Evolutionary conservation across 2,888 invertebrate genomes (phyloP), one percentile per base, ranked within the genome.

Genomic region (Orthosia gracilis): DNA sequence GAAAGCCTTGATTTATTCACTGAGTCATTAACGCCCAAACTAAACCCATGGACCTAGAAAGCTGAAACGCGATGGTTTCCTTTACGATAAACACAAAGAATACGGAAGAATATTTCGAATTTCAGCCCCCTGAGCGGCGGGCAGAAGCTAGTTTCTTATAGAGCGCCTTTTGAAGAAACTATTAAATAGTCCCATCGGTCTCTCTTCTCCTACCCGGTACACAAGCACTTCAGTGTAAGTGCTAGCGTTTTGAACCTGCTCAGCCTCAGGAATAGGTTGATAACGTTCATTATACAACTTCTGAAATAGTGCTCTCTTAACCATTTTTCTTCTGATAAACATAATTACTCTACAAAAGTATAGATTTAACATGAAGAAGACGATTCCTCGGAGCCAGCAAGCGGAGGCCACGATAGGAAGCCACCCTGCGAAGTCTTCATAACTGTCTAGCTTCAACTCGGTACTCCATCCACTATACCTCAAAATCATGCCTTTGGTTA

Each of bases 381-480:
- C 4, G 1, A 92, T 7, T 0, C 95, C 94, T 78, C 94, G 88
- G 83, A 94, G 67, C 96, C 96, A 96, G 50, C 90, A 90, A 0
- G 77, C 69, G 0, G 92, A 88, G 0, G 94, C 95, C 0, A 80
- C 57, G 9, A 96, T 90, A 0, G 95, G 94, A 0, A 95, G 75
- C 94, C 95, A 96, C 0, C 95, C 95, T 0, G 91, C 95, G 54
- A 95, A 96, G 3, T 91, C 90, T 0, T 93, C 88, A 45, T 90
- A 87, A 23, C 86, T 85, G 0, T 85, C 7, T 0, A 95, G 75
- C 17, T 91, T 88, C 18, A 94, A 71, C 52, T 93, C 90, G 0
- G 91, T 89, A 49, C 91, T 89, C 95, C 95, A 95, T 0, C 96
- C 96, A 61, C 94, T 94, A 80, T 95, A 93, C 50, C 95, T 80